These are phyloP conservation scores for Capreolus pygargus DNA, from an alignment of 2,113 vertebrate genomes.

Conservation along the genomic window DNA sequence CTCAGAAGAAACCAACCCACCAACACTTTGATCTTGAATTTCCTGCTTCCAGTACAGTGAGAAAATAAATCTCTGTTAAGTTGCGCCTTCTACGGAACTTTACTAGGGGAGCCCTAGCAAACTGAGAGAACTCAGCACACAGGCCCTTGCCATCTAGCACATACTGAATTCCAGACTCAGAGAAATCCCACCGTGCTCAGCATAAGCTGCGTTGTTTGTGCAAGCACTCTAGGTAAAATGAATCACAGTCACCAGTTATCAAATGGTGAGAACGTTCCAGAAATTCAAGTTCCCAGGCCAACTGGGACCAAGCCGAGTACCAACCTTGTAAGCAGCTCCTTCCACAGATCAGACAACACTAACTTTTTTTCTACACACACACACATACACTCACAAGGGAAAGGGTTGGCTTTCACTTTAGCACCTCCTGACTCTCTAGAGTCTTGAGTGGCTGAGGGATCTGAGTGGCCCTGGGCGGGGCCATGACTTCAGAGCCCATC, in stretches of 20 bases:
- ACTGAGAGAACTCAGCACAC: not conserved
- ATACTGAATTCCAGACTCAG: not conserved
- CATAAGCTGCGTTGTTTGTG: not conserved
- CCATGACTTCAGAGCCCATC: not conserved
- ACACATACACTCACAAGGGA: fast-evolving
- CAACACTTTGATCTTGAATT: not conserved
- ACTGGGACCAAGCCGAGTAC: not conserved
- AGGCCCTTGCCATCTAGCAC: not conserved
- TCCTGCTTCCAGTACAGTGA: not conserved
- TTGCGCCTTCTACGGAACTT: fast-evolving
- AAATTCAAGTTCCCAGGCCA: not conserved
- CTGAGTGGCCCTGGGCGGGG: not conserved
- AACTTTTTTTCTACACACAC: not conserved
- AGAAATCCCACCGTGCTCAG: too few relatives aligned
- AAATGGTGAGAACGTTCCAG: not conserved
- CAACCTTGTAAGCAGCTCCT: not conserved
- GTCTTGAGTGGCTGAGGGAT: not conserved
- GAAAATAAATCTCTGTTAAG: not conserved
- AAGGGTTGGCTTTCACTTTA: not conserved
- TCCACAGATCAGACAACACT: not conserved
- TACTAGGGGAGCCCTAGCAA: not conserved
- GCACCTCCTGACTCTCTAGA: not conserved
- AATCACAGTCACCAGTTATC: not conserved
- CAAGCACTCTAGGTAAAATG: not conserved
- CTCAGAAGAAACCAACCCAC: not conserved